Evolutionary conservation across 2,113 vertebrate species (phyloP).

Genomic region (Nycticebus coucang): DNA sequence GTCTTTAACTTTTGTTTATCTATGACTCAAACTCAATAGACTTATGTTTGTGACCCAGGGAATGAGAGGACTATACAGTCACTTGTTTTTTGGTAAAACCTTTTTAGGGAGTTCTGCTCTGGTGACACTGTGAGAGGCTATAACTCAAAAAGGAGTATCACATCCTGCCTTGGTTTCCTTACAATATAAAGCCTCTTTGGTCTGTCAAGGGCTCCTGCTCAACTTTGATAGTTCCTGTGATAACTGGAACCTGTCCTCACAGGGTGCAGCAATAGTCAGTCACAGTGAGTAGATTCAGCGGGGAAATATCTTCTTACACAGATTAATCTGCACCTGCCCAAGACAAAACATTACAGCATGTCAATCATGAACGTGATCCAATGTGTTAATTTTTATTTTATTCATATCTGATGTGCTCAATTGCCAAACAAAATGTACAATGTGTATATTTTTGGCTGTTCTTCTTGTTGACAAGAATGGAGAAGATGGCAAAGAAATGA

Average conservation of each 20-base stretch:
- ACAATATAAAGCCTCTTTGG: background rate
- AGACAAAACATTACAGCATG: background rate
- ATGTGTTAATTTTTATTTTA: background rate
- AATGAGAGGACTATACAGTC: background rate
- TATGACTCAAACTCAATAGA: background rate
- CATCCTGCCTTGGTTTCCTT: background rate
- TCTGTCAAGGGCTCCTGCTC: background rate
- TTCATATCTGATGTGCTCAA: background rate
- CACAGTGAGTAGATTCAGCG: background rate
- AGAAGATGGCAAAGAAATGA: background rate
- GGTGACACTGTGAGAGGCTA: background rate
- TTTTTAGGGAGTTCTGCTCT: background rate
- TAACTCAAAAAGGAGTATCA: background rate
- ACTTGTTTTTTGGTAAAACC: background rate
- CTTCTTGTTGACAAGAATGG: background rate
- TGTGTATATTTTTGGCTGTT: background rate
- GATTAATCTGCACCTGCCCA: background rate
- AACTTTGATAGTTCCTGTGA: background rate
- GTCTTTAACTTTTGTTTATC: background rate
- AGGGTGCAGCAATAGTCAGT: background rate
- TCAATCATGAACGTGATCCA: background rate
- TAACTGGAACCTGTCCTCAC: background rate
- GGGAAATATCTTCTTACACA: background rate
- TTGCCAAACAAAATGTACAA: background rate
- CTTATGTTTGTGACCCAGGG: background rate